These are phyloP conservation scores for Cryptocheilus praepositus DNA, from an alignment of 2,888 invertebrate genomes.

Conservation along the genomic window DNA sequence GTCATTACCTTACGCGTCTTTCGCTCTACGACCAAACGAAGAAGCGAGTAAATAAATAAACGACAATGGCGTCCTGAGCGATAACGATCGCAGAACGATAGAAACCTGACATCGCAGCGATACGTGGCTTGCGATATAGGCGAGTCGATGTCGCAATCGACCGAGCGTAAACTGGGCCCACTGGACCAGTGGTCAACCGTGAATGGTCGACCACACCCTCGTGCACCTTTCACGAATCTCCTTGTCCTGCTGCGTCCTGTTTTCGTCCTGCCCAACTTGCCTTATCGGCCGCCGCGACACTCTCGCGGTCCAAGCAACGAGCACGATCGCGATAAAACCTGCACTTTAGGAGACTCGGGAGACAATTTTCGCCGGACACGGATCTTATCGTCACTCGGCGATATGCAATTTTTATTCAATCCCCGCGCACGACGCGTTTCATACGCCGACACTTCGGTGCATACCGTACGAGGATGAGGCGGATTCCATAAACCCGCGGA, in stretches of 20 bases:
- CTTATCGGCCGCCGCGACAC: slow-evolving; percentile 32
- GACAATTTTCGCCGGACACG: too few relatives aligned
- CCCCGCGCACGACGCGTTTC: too few relatives aligned
- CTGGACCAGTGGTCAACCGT: slow-evolving; percentile 57
- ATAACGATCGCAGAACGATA: slow-evolving; percentile 36
- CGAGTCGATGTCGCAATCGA: slow-evolving; percentile 52
- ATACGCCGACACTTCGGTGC: too few relatives aligned
- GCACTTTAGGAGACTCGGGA: too few relatives aligned
- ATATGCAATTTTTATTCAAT: too few relatives aligned
- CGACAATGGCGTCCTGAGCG: slow-evolving; percentile 21
- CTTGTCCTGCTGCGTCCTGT: slow-evolving; percentile 47
- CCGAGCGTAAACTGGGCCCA: slow-evolving; percentile 51
- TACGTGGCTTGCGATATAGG: slow-evolving; percentile 19
- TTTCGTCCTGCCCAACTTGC: slow-evolving; percentile 39
- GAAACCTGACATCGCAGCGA: slow-evolving; percentile 37
- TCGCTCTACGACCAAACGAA: too few relatives aligned
- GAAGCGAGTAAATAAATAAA: too few relatives aligned
- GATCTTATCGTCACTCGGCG: too few relatives aligned
- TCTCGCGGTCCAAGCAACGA: slow-evolving; percentile 10
- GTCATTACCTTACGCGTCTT: too few relatives aligned
- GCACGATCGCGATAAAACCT: too few relatives aligned
- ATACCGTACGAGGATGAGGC: background rate
- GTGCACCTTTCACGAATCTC: slow-evolving; percentile 59
- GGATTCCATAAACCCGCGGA: too few relatives aligned
- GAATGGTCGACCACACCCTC: slow-evolving; percentile 57